Base-by-base conservation (phyloP, 1,140 invertebrate species). In the Stenopsyche tienmushanensis region DNA sequence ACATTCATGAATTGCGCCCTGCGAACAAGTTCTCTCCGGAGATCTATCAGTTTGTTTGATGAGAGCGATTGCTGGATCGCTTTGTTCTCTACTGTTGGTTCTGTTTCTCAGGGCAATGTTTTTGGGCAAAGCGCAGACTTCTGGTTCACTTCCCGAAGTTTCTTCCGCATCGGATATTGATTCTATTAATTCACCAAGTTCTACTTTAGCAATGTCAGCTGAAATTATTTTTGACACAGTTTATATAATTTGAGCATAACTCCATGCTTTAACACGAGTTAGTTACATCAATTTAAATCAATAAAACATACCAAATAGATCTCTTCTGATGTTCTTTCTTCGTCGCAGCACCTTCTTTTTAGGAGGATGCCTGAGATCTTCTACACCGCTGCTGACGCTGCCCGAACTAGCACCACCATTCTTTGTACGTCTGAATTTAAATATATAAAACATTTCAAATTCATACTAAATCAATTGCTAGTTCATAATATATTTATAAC, bases 311-410 rank as follows among this genome's bases (percentile, higher is more conserved):
- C 58, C 58, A 50, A 69, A 69, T 21, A 66, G 45, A 54, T 64
- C 68, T 20, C 68, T 29, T 24, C 64, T 58, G 3, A 62, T 66
- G 42, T 80, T 81, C 70, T 80, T 78, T n/a, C 78, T 73, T 58
- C 80, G 80, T 71, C 79, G 77, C 71, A 80, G 78, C 1, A 81
- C 73, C 57, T 80, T 80, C 74, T 81, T 81, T 73, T 80, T 80
- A 17, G 78, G 77, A 45, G 78, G 78, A 3, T 78, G 76, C 57
- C 78, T 67, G 42, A 79, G 62, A 62, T 81, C 79, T 60, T 81
- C 79, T 0, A 78, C 75, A 21, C 79, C 78, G 65, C 79, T 81
- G 67, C 79, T 80, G 7, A 76, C 75, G 49, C 79, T 81, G 23
- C 78, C 78, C 57, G 78, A 80, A 72, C 78, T 81, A 25, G 76